Base-by-base conservation (phyloP, 2,113 vertebrate genomes). In the Formicarius rufipectus region DNA sequence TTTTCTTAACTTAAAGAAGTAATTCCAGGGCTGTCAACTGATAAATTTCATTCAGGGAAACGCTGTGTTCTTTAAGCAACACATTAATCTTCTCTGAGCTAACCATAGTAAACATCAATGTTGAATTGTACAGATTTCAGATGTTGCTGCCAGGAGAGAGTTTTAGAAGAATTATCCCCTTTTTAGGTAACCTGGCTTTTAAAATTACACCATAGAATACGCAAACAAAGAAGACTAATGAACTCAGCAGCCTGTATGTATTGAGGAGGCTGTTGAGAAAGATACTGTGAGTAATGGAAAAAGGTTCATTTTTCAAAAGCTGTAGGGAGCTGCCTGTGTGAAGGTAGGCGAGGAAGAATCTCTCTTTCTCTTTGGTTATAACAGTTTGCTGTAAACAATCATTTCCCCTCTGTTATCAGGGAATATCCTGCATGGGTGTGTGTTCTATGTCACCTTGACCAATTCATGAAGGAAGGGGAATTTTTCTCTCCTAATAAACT, bases 141-240 rank as follows among this genome's bases (percentile, higher is more conserved):
- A 75, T 91, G 64, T 83, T 85, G 89, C 85, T 92, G 93, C 81
- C 91, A 97, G 76, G 58, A 96, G 83, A 81, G 53, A 89, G 69
- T 84, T 76, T 91, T 59, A 84, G 87, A 87, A 96, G 76, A 92
- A 95, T 87, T 89, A 93, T 89, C 71, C 91, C 91, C 50, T 72
- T 96, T 97, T 97, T 94, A 96, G 82, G 91, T 84, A 97, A 96
- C 85, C 86, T 66, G 87, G 79, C 82, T 94, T 94, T 96, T 89
- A 93, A 96, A 95, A 95, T 94, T 95, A 93, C 78, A 87, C 60
- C 47, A 85, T 92, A 66, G 82, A 92, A 95, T 60, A 87, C 1
- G 76, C 72, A 95, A 87, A 97, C 85, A 93, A 91, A 81, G 52
- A 93, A 47, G 71, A 95, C 86, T 96, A 95, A 94, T 81, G 84